Evolutionary conservation across 2,797 vertebrate species (phyloP).

Genomic region (Chelonia mydas): DNA sequence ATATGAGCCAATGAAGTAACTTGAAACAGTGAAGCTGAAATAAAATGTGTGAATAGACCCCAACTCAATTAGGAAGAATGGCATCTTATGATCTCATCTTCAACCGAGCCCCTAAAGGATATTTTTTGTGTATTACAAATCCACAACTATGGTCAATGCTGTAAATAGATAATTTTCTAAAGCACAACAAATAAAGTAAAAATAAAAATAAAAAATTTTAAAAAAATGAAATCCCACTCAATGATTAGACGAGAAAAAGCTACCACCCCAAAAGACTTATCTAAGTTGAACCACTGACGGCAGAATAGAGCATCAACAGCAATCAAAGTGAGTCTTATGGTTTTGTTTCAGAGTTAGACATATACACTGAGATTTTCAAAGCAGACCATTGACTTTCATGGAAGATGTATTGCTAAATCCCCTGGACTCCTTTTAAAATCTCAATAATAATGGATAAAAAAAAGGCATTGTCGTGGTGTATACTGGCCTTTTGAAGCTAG

Average conservation of each 20-base stretch:
- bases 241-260: neutral
- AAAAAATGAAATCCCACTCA: neutral
- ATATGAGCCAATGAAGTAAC: constrained; percentile 23
- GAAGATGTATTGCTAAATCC: neutral
- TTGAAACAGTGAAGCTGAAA: constrained; percentile 29
- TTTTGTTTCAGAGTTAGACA: neutral
- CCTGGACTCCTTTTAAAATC: neutral
- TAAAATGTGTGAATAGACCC: neutral
- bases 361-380: neutral
- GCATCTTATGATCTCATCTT: neutral
- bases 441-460: neutral
- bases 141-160: neutral
- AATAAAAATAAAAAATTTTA: neutral
- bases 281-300: neutral
- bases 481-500: neutral
- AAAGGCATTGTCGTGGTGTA: neutral
- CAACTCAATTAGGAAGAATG: neutral
- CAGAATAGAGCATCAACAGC: rapidly evolving
- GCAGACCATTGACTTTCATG: neutral
- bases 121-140: neutral
- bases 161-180: neutral
- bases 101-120: neutral
- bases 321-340: neutral
- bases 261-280: neutral
- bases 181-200: neutral